Conservation (phyloP, 2,888 invertebrate species). For the Schizaphis graminum region DNA sequence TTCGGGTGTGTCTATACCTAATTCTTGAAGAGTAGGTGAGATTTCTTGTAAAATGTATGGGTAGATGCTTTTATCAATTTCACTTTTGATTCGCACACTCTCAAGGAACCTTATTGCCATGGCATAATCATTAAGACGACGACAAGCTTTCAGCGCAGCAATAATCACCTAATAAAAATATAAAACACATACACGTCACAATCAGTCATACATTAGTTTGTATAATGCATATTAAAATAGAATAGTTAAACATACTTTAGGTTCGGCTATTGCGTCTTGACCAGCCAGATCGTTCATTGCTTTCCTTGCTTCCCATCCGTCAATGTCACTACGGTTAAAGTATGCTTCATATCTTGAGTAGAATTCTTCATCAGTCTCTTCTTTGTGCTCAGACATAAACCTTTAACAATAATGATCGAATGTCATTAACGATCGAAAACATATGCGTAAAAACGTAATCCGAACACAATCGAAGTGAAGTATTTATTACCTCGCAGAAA, state of each 20-base stretch:
- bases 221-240: background rate
- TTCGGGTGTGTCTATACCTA: constrained; percentile 94
- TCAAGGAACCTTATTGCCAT: constrained; percentile 94
- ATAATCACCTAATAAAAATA: constrained; percentile 76
- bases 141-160: constrained; percentile 90
- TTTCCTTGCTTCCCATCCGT: constrained; percentile 94
- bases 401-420: too few species aligned
- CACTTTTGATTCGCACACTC: constrained; percentile 88
- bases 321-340: constrained; percentile 89
- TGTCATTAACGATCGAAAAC: background rate
- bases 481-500: constrained; percentile 53
- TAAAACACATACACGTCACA: background rate
- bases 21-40: constrained; percentile 89
- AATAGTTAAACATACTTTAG: constrained; percentile 72
- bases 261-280: constrained; percentile 94
- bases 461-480: background rate
- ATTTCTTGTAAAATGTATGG: constrained; percentile 92
- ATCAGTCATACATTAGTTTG: background rate
- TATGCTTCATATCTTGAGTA: constrained; percentile 85
- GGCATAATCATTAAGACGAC: constrained; percentile 94
- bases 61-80: constrained; percentile 82
- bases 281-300: constrained; percentile 85
- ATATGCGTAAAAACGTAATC: background rate
- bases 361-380: constrained; percentile 87
- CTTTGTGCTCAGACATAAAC: constrained; percentile 66